phyloP scores from a whole-genome alignment of 1,140 invertebrate species.

The Halotydeus destructor region DNA sequence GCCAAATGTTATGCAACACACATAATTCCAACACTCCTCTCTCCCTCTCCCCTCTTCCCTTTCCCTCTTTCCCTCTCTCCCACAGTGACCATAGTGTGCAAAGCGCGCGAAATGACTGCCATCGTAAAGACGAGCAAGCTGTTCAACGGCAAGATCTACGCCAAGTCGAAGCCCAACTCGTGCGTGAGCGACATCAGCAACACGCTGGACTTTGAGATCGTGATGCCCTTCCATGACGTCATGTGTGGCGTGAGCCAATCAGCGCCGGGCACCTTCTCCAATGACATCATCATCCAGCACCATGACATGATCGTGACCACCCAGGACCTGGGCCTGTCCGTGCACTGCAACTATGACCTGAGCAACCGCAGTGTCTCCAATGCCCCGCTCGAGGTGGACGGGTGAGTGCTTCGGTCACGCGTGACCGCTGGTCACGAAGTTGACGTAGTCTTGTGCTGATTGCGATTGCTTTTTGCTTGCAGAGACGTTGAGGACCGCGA shows the following conservation, averaged over 20 bases:
- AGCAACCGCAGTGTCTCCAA: conserved; percentile 81
- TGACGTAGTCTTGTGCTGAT: conserved; percentile 17
- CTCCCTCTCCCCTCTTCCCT: background rate
- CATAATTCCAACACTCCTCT: too few species aligned
- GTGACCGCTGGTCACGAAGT: conserved; percentile 21
- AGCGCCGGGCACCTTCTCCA: conserved; percentile 39
- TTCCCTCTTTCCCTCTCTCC: background rate
- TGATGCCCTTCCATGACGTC: conserved; percentile 19
- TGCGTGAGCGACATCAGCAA: conserved; percentile 48
- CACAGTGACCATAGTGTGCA: conserved; percentile 30
- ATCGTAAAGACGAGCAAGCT: conserved; percentile 70
- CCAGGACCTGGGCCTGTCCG: conserved; percentile 67
- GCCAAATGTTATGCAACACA: too few species aligned
- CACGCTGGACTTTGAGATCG: conserved; percentile 19
- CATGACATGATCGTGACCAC: conserved; percentile 86
- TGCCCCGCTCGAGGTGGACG: conserved; percentile 20
- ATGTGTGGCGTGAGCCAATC: conserved; percentile 19
- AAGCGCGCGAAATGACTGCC: conserved; percentile 71
- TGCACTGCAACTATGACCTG: conserved; percentile 78
- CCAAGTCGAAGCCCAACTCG: conserved; percentile 72
- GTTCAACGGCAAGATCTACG: conserved; percentile 84
- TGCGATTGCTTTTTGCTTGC: too few species aligned
- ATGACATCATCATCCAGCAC: conserved; percentile 77
- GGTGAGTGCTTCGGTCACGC: conserved; percentile 16
- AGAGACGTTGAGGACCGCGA: too few species aligned